Percentiles rank a stretch among this genome's conserved stretches.
Conservation (phyloP, 2,113 vertebrate species). For the Boulengeromyrus knoepffleri region DNA sequence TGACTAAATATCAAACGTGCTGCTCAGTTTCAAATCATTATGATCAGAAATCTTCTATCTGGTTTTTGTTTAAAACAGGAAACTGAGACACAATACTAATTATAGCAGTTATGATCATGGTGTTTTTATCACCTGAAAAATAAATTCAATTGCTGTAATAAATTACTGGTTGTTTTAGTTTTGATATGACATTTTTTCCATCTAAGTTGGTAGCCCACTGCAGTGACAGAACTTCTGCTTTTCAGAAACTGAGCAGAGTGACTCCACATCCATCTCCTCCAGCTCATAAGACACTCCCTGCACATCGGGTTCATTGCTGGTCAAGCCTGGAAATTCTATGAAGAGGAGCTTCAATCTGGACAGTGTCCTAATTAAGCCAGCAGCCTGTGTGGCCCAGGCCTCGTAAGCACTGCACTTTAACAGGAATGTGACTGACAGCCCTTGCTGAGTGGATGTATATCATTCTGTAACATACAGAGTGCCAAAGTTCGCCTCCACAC, state of each 20-base stretch:
- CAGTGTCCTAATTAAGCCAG: too few species aligned
- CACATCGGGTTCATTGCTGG: background rate
- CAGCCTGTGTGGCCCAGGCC: too few species aligned
- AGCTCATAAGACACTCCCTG: background rate
- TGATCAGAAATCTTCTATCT: too few species aligned
- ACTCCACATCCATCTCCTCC: background rate
- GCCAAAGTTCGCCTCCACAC: too few species aligned
- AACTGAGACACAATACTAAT: background rate
- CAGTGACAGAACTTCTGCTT: background rate
- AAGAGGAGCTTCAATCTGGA: background rate
- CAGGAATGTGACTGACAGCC: too few species aligned
- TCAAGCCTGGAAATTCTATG: background rate
- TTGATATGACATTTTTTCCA: background rate
- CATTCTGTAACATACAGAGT: too few species aligned
- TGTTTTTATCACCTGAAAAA: background rate
- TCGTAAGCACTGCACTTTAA: too few species aligned
- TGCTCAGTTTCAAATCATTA: too few species aligned
- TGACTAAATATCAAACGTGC: too few species aligned
- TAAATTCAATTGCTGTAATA: too few species aligned
- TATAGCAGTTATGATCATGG: background rate
- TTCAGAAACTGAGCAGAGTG: background rate
- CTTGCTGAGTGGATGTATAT: too few species aligned
- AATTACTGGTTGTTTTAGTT: too few species aligned
- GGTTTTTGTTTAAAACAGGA: background rate
- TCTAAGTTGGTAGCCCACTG: background rate